Percentiles rank a stretch among this genome's conserved stretches.
Conservation (phyloP, 37 sponge, comb jelly and placozoan species). For the Hexactinellida sp. region DNA sequence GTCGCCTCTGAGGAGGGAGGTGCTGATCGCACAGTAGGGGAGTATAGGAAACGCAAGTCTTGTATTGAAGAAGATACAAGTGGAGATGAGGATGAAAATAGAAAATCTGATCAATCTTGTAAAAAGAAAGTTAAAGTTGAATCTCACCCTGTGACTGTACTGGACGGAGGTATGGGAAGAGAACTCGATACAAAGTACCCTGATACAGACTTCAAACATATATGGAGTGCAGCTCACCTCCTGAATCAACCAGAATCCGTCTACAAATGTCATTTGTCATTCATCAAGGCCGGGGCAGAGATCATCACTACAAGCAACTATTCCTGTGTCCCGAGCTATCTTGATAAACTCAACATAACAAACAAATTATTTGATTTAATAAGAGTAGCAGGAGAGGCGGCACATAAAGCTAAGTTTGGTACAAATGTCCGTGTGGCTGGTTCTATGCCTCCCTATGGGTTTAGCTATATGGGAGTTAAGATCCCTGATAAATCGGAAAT, state of each 20-base stretch:
- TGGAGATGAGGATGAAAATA: background rate
- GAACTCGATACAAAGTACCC: background rate
- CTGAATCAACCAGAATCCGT: background rate
- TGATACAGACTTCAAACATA: background rate
- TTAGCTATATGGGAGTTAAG: background rate
- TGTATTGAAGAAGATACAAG: background rate
- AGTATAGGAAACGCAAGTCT: background rate
- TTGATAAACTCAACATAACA: background rate
- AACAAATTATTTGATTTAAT: background rate
- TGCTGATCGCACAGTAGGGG: background rate
- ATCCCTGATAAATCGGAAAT: background rate
- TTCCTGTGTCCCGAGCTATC: background rate
- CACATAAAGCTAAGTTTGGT: background rate
- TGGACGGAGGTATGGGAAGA: constrained; percentile 15
- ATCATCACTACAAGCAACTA: background rate
- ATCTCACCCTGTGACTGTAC: background rate
- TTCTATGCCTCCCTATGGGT: background rate
- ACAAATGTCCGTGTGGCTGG: background rate
- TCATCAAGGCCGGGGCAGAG: background rate
- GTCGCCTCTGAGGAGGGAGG: background rate
- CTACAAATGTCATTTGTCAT: background rate
- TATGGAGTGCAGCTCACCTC: background rate
- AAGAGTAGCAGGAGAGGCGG: background rate
- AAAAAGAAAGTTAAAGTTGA: background rate
- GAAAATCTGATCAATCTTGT: background rate